phyloP scores from a whole-genome alignment of 2,113 vertebrate species.

The Brevimyrus niger region DNA sequence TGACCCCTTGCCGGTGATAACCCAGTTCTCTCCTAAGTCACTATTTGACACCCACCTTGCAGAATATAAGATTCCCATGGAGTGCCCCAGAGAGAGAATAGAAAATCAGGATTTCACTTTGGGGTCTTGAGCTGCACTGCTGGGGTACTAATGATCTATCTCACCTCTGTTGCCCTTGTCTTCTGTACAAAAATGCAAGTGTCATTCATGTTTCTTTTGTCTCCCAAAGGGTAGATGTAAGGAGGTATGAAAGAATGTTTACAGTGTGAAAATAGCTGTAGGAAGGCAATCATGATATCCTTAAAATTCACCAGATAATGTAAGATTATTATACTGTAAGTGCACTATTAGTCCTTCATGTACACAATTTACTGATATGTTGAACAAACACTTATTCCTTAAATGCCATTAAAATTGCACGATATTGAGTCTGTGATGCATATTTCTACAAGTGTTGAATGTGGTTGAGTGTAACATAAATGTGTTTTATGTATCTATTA shows the following conservation, averaged over 20 bases:
- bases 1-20: neutral
- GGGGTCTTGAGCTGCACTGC: neutral
- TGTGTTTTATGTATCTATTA: neutral
- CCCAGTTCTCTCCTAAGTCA: neutral
- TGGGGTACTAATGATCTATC: conserved; percentile 1
- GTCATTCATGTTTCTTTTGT: neutral
- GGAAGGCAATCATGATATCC: neutral
- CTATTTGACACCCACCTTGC: neutral
- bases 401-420: neutral
- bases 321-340: neutral
- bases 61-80: neutral
- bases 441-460: neutral
- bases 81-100: conserved; percentile 3
- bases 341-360: neutral
- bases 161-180: neutral
- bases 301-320: neutral
- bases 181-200: neutral
- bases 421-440: neutral
- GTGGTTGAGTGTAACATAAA: neutral
- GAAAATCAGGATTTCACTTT: neutral
- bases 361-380: neutral
- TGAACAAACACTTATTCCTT: neutral
- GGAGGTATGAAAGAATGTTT: neutral
- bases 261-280: neutral
- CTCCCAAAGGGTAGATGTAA: neutral